phyloP scores from a whole-genome alignment of 1,140 invertebrate genomes.

The Trissolcus basalis region DNA sequence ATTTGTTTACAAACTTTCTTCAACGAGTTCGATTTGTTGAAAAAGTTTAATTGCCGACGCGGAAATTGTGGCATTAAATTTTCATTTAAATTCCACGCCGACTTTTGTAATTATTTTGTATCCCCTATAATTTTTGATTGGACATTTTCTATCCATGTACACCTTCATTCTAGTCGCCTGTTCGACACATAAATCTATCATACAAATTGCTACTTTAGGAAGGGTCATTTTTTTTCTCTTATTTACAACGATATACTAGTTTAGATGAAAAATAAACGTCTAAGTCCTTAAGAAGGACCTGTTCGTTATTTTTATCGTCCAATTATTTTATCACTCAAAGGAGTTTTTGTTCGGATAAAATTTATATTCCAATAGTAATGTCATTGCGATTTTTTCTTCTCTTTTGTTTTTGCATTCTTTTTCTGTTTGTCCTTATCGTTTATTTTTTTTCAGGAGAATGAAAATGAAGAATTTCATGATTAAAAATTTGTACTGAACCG shows the following conservation, averaged over 20 bases:
- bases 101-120: not conserved
- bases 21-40: too few relatives aligned
- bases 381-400: too few relatives aligned
- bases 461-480: too few relatives aligned
- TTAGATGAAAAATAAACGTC: constrained; percentile 32
- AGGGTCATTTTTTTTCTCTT: constrained; percentile 27
- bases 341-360: too few relatives aligned
- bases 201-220: constrained; percentile 39
- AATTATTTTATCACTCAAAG: not conserved
- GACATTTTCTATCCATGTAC: constrained; percentile 17
- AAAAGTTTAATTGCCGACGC: not conserved
- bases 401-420: too few relatives aligned
- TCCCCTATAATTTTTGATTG: constrained; percentile 5
- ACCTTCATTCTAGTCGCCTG: constrained; percentile 17
- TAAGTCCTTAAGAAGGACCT: constrained; percentile 33
- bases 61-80: not conserved
- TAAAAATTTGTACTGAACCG: too few relatives aligned
- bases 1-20: too few relatives aligned
- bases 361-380: too few relatives aligned
- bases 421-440: not conserved
- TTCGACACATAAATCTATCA: constrained; percentile 31
- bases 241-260: constrained; percentile 27
- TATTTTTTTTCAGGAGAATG: not conserved
- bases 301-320: constrained; percentile 17
- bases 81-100: not conserved